Evolutionary conservation across 2,113 vertebrate species (phyloP).

Genomic region (Neolamprologus modestus): DNA sequence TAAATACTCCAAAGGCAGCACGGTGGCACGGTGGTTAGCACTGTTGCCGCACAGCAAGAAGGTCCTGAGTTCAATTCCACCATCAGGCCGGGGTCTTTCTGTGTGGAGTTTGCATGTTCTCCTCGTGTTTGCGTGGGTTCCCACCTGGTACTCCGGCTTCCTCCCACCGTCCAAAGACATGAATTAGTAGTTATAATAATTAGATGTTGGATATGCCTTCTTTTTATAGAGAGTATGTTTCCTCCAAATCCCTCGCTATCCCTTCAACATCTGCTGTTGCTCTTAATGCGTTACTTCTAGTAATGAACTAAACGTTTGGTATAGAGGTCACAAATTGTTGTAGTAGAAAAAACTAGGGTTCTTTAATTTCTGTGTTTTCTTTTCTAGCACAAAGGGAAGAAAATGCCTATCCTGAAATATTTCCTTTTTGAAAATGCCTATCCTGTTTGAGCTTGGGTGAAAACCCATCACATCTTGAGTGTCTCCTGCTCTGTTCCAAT

Average conservation of each 20-base stretch:
- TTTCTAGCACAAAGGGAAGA: not conserved
- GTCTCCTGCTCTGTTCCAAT: not conserved
- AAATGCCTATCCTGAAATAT: not conserved
- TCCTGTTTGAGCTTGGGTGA: slow-evolving; percentile 1
- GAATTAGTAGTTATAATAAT: not conserved
- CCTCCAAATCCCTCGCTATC: not conserved
- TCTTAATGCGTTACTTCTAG: not conserved
- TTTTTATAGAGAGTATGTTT: not conserved
- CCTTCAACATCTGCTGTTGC: not conserved
- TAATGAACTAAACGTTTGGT: not conserved
- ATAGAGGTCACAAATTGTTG: slow-evolving; percentile 24
- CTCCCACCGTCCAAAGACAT: not conserved
- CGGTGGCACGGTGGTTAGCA: not conserved
- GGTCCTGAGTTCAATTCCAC: not conserved
- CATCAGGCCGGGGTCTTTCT: not conserved
- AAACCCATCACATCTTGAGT: slow-evolving; percentile 2
- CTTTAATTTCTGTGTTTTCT: slow-evolving; percentile 29
- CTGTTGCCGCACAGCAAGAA: not conserved
- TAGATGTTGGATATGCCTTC: not conserved
- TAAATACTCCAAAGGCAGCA: too few species aligned
- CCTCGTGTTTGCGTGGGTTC: rapidly evolving
- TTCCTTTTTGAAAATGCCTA: not conserved
- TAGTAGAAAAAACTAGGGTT: not conserved
- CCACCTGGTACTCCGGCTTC: not conserved
- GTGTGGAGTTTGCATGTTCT: not conserved